A percentile compares a stretch with the other conserved stretches of the same genome.
Conservation (phyloP, 2,797 vertebrate species). For the Erethizon dorsatum region DNA sequence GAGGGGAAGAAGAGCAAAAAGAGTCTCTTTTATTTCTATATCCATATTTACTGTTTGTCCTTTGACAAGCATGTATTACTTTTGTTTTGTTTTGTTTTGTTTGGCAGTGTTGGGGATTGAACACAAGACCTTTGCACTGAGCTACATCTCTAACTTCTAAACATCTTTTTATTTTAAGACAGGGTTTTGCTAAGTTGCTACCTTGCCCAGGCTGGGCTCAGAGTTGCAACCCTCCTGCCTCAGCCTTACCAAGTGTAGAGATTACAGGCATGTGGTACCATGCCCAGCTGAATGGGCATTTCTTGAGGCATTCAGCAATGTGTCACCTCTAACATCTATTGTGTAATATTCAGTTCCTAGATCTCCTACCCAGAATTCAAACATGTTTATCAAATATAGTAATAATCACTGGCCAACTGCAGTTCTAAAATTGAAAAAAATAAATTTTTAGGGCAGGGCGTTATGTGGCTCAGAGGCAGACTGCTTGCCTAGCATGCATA, state of each 20-base stretch:
- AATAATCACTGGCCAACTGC: slow-evolving; percentile 28
- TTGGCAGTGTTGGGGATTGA: not conserved
- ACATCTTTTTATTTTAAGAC: not conserved
- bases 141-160: not conserved
- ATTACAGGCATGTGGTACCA: not conserved
- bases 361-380: not conserved
- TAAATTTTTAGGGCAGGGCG: not conserved
- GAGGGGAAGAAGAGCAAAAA: not conserved
- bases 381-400: not conserved
- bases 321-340: not conserved
- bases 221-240: not conserved
- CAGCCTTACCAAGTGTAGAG: not conserved
- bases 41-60: not conserved
- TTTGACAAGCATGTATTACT: not conserved
- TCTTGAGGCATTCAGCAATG: not conserved
- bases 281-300: not conserved
- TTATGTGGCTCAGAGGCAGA: not conserved
- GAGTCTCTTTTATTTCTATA: slow-evolving; percentile 29
- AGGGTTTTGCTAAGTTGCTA: not conserved
- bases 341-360: not conserved
- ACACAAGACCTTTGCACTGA: not conserved
- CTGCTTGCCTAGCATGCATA: not conserved
- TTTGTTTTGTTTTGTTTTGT: not conserved
- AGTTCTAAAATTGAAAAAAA: slow-evolving; percentile 47
- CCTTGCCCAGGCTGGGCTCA: not conserved